A percentile compares a stretch with the other conserved stretches of the same genome.
These are phyloP conservation scores for Acleris emargana DNA, from an alignment of 2,888 invertebrate genomes.

Conservation along the genomic window DNA sequence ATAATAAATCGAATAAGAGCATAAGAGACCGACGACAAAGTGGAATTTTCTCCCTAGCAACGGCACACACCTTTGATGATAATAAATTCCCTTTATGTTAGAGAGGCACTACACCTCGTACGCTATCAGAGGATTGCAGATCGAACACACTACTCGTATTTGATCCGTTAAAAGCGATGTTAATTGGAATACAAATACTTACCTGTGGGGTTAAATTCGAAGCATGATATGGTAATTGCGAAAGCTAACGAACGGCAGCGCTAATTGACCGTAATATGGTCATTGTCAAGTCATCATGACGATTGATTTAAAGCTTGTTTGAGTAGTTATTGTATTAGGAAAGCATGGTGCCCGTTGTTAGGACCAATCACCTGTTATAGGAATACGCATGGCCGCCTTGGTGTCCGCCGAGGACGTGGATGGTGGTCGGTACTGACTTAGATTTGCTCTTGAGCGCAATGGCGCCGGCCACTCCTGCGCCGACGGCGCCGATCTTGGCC, in stretches of 20 bases:
- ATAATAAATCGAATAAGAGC: not conserved
- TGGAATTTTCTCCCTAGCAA: no score
- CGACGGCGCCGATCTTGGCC: constrained; percentile 70
- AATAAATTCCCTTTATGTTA: no score
- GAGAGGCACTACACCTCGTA: no score
- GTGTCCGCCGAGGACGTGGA: constrained; percentile 34
- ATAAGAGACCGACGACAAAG: no score
- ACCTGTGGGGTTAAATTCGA: constrained; percentile 4
- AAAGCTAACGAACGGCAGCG: constrained; percentile 22
- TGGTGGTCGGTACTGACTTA: constrained; percentile 46
- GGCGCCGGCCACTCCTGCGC: constrained; percentile 66
- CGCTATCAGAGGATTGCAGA: no score
- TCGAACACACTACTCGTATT: not conserved
- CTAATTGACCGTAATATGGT: constrained; percentile 1
- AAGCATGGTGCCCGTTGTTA: constrained; percentile 33
- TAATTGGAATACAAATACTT: constrained; percentile 5
- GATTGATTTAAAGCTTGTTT: constrained; percentile 7
- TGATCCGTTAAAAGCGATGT: constrained; percentile 2
- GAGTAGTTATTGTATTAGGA: constrained; percentile 34
- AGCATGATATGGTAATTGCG: constrained; percentile 32
- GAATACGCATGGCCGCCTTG: constrained; percentile 41
- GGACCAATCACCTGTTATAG: constrained; percentile 46
- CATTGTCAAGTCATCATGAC: constrained; percentile 20
- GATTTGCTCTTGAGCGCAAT: constrained; percentile 66
- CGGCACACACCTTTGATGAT: no score